Evolutionary conservation across 2,888 invertebrate genomes (phyloP).

Genomic region (Plagodis dolabraria): DNA sequence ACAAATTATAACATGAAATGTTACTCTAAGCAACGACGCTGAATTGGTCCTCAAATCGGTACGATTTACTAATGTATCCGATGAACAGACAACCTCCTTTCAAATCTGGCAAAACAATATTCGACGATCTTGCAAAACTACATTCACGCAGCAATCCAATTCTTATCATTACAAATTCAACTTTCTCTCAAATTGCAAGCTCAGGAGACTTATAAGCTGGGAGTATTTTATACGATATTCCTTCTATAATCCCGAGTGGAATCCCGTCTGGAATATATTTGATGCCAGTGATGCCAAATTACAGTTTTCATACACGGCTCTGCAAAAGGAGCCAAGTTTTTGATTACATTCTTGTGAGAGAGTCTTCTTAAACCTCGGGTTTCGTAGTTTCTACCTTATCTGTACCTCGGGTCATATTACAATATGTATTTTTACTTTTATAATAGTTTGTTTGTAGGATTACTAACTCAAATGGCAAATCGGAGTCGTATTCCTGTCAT

Average conservation of each 20-base stretch:
- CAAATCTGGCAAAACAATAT: no score
- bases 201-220: background rate
- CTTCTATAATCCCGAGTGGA: slow-evolving; percentile 12
- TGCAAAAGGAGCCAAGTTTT: slow-evolving; percentile 58
- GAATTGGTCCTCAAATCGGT: no score
- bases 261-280: slow-evolving; percentile 17
- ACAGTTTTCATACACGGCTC: slow-evolving; percentile 38
- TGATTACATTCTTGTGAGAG: slow-evolving; percentile 42
- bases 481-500: no score
- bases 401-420: no score
- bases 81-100: no score
- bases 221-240: slow-evolving; percentile 1
- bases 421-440: no score
- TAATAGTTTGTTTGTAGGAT: no score
- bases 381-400: slow-evolving; percentile 4
- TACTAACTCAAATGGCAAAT: no score
- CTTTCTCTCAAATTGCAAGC: background rate
- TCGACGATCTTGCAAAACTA: no score
- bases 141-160: background rate
- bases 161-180: background rate
- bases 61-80: no score
- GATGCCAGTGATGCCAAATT: slow-evolving; percentile 26
- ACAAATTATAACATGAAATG: no score
- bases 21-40: no score
- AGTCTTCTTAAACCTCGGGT: slow-evolving; percentile 3